Evolutionary conservation across 1,140 invertebrate species (phyloP).

Genomic region (Eulimnadia texana): DNA sequence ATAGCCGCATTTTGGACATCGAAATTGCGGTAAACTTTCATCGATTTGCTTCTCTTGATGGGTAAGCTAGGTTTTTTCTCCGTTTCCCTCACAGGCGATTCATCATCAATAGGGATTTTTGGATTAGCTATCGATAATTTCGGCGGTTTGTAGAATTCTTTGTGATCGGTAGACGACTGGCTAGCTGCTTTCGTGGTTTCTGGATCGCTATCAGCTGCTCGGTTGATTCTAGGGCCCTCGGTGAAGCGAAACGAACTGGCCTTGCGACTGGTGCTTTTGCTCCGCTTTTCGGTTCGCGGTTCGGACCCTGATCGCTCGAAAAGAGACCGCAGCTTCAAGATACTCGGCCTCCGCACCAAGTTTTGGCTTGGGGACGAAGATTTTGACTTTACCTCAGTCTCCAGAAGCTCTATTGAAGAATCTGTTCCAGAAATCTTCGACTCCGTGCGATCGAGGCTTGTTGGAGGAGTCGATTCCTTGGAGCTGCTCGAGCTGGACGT

Average conservation of each 20-base stretch:
- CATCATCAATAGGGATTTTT: background rate
- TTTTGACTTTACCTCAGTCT: slow-evolving; percentile 14
- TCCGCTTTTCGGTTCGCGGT: slow-evolving; percentile 19
- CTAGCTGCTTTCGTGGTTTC: slow-evolving; percentile 1
- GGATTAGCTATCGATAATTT: slow-evolving; percentile 3
- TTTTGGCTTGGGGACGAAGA: slow-evolving; percentile 22
- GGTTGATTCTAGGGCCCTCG: slow-evolving; percentile 20
- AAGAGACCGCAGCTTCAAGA: slow-evolving; percentile 33
- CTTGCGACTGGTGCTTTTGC: slow-evolving; percentile 17
- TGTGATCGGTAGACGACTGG: slow-evolving; percentile 6
- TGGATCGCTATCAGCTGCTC: slow-evolving; percentile 11
- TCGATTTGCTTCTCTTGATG: slow-evolving; percentile 30
- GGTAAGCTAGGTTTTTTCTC: slow-evolving; percentile 20
- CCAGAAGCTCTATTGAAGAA: background rate
- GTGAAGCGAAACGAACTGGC: slow-evolving; percentile 18
- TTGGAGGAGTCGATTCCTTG: slow-evolving; percentile 18
- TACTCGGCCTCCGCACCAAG: slow-evolving; percentile 29
- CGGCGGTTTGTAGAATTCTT: slow-evolving; percentile 12
- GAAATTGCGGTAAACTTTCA: slow-evolving; percentile 23
- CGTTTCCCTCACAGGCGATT: background rate
- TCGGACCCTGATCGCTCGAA: slow-evolving; percentile 28
- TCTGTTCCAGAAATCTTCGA: slow-evolving; percentile 15
- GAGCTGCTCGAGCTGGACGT: slow-evolving; percentile 13
- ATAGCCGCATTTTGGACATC: background rate
- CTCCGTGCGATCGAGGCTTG: slow-evolving; percentile 15